These are phyloP conservation scores for Uloborus plumipes DNA, from an alignment of 2,888 invertebrate species.

Conservation along the genomic window DNA sequence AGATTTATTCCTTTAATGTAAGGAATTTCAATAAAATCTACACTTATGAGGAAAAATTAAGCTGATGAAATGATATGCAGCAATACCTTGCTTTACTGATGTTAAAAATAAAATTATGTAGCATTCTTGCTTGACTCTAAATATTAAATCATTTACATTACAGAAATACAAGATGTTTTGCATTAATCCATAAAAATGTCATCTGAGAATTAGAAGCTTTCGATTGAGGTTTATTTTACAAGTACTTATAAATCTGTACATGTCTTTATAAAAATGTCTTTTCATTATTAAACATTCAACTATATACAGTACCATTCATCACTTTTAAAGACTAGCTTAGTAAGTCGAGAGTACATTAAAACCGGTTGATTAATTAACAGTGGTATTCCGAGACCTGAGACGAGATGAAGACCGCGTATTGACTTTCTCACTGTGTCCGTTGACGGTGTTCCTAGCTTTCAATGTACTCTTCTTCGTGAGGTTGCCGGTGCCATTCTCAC, in stretches of 20 bases:
- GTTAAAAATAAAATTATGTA: conserved; percentile 17
- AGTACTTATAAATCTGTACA: conserved; percentile 57
- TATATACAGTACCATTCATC: conserved; percentile 1
- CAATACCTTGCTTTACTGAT: conserved; percentile 10
- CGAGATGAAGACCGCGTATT: conserved; percentile 59
- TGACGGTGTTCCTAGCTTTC: conserved; percentile 30
- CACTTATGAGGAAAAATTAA: conserved; percentile 9
- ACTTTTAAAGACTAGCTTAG: conserved; percentile 50
- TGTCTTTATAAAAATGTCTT: conserved; percentile 54
- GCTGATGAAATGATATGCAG: conserved; percentile 36
- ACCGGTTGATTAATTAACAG: conserved; percentile 38
- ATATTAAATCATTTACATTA: no score
- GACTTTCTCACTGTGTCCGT: conserved; percentile 25
- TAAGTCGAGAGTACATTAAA: conserved; percentile 32
- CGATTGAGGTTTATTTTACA: conserved; percentile 23
- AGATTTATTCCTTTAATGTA: conserved; percentile 21
- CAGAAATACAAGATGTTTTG: conserved; percentile 10
- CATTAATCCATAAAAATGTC: conserved; percentile 17
- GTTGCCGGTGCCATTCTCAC: conserved; percentile 23
- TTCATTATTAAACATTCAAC: conserved; percentile 24
- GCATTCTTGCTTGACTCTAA: no score
- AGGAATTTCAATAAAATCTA: conserved; percentile 25
- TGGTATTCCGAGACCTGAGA: conserved; percentile 56
- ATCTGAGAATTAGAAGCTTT: background rate
- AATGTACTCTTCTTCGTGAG: conserved; percentile 34